phyloP scores from a whole-genome alignment of 2,113 vertebrate genomes.

The Tachysurus vachellii region DNA sequence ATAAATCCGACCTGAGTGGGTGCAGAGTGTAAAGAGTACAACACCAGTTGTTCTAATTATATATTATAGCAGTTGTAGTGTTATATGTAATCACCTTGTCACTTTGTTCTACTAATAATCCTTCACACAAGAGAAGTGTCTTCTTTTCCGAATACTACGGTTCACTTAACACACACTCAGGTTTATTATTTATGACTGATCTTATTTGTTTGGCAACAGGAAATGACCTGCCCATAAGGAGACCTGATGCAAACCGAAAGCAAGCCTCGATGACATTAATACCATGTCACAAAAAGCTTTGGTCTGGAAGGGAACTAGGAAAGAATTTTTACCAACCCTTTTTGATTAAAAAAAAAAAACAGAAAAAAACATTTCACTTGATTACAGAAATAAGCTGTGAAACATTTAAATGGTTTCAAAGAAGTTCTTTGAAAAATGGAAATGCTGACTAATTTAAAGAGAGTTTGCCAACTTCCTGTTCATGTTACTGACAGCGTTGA shows the following conservation, averaged over 20 bases:
- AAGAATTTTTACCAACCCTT: constrained; percentile 16
- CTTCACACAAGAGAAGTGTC: not conserved
- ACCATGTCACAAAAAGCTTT: not conserved
- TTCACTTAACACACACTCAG: not conserved
- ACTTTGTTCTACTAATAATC: not conserved
- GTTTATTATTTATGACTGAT: not conserved
- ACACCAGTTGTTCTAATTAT: not conserved
- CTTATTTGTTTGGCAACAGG: not conserved
- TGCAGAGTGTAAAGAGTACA: not conserved
- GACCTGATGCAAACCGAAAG: not conserved
- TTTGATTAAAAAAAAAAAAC: constrained; percentile 7
- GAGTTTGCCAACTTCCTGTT: constrained; percentile 21
- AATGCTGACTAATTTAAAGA: constrained; percentile 3
- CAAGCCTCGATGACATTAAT: not conserved
- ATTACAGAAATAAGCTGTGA: not conserved
- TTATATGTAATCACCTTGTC: not conserved
- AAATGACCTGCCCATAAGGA: not conserved
- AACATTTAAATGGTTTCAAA: constrained; percentile 21
- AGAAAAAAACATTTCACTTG: not conserved
- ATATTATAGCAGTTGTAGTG: not conserved
- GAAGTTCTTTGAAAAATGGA: constrained; percentile 38
- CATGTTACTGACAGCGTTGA: constrained; percentile 41
- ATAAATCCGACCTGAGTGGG: not conserved
- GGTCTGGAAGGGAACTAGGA: not conserved
- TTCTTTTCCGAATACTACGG: not conserved